These are phyloP conservation scores for Eurois occulta DNA, from an alignment of 2,888 invertebrate species.

Conservation along the genomic window DNA sequence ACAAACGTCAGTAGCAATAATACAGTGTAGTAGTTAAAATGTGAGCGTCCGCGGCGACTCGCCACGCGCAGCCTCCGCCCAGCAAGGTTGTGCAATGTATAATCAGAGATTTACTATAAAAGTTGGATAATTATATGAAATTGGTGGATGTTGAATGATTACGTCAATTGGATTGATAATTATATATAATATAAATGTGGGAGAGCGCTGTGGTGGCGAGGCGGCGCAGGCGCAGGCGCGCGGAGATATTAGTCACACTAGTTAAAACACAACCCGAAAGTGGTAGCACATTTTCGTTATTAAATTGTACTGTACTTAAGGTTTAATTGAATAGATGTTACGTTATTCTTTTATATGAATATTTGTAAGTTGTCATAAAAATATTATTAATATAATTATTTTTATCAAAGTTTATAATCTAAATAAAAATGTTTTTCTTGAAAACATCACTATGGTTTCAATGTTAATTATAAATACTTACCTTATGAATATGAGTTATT, in stretches of 20 bases:
- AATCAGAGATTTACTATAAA: constrained; percentile 74
- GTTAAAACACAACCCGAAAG: constrained; percentile 88
- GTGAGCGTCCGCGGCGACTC: constrained; percentile 75
- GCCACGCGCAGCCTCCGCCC: constrained; percentile 70
- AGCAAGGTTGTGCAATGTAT: constrained; percentile 82
- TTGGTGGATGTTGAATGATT: constrained; percentile 52
- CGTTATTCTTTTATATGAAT: constrained; percentile 91
- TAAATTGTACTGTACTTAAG: constrained; percentile 87
- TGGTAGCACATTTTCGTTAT: constrained; percentile 89
- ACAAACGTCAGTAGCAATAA: constrained; percentile 90
- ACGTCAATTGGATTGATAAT: constrained; percentile 69
- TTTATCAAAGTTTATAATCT: constrained; percentile 91
- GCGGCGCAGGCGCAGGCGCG: constrained; percentile 65
- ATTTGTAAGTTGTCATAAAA: constrained; percentile 91
- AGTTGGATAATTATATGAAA: constrained; percentile 70
- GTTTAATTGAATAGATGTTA: constrained; percentile 90
- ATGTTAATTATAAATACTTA: constrained; percentile 52
- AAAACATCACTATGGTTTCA: constrained; percentile 83
- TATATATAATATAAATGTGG: constrained; percentile 59
- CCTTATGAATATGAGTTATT: constrained; percentile 26
- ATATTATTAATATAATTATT: constrained; percentile 91
- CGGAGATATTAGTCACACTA: constrained; percentile 86
- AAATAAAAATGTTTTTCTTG: constrained; percentile 91
- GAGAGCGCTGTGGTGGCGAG: constrained; percentile 47
- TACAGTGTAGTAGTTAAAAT: constrained; percentile 83